A percentile compares a stretch with the other conserved stretches of the same genome.
phyloP scores from a whole-genome alignment of 2,113 vertebrate genomes.

The Lepisosteus oculatus region DNA sequence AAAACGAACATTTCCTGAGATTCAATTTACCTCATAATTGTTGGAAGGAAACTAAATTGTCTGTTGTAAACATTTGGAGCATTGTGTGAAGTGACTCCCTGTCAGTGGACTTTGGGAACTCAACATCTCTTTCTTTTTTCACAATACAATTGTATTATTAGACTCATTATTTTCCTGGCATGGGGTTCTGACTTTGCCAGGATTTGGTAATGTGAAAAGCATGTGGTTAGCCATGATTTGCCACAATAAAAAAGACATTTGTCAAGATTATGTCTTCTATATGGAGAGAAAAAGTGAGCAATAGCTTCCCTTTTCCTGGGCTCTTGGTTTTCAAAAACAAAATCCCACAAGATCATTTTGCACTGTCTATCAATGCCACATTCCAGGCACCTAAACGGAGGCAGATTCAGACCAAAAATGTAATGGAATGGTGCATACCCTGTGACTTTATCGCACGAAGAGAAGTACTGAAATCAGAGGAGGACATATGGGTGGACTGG shows the following conservation, averaged over 20 bases:
- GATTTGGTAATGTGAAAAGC: neutral
- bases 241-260: slow-evolving; percentile 29
- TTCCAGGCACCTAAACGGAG: no score
- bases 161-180: slow-evolving; percentile 12
- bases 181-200: neutral
- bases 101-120: slow-evolving; percentile 53
- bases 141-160: slow-evolving; percentile 22
- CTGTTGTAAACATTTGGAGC: slow-evolving; percentile 84
- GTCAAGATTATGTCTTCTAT: slow-evolving; percentile 36
- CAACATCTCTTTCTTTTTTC: slow-evolving; percentile 27
- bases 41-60: slow-evolving; percentile 97
- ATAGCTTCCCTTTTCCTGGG: no score
- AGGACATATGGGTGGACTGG: no score
- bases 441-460: no score
- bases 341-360: no score
- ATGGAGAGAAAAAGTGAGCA: neutral
- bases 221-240: slow-evolving; percentile 29
- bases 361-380: no score
- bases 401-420: no score
- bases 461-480: no score
- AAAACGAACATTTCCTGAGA: slow-evolving; percentile 96
- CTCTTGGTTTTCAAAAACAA: no score
- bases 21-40: slow-evolving; percentile 98
- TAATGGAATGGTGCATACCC: no score
- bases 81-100: slow-evolving; percentile 78